Percentiles rank a stretch among this genome's conserved stretches.
phyloP scores from a whole-genome alignment of 2,888 invertebrate species.

The Bembecia ichneumoniformis region DNA sequence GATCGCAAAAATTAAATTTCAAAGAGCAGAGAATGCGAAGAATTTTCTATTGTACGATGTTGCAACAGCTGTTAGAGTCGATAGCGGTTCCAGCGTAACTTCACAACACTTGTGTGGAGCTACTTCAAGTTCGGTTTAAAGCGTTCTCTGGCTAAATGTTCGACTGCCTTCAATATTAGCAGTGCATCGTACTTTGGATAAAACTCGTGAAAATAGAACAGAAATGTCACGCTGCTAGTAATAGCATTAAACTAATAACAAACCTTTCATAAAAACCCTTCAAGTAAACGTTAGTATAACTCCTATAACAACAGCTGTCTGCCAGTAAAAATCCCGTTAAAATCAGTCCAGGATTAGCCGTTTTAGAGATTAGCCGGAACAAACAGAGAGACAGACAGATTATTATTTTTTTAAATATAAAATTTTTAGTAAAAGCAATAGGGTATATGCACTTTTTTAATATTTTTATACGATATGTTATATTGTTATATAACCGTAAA shows the following conservation, averaged over 20 bases:
- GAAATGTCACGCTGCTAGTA: slow-evolving; percentile 31
- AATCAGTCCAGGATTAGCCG: no score
- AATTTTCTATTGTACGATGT: background rate
- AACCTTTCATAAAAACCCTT: background rate
- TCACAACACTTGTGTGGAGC: background rate
- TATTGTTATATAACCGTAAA: no score
- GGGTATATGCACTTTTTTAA: no score
- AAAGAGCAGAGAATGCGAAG: background rate
- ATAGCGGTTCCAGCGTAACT: background rate
- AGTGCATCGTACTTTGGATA: slow-evolving; percentile 36
- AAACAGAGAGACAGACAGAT: no score
- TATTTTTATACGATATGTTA: no score
- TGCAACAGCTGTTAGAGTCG: background rate
- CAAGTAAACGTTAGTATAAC: no score
- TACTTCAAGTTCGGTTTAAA: slow-evolving; percentile 14
- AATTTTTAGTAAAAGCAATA: no score
- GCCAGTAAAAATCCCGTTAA: no score
- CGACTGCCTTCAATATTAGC: slow-evolving; percentile 38
- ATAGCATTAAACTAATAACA: background rate
- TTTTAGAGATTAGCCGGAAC: no score
- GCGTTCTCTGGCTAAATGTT: slow-evolving; percentile 37
- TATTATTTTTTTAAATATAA: no score
- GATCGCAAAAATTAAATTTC: background rate
- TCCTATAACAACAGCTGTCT: no score
- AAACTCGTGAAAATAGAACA: slow-evolving; percentile 45